Evolutionary conservation across 1,140 invertebrate genomes (phyloP).

Genomic region (Rhyacophila brunnea): DNA sequence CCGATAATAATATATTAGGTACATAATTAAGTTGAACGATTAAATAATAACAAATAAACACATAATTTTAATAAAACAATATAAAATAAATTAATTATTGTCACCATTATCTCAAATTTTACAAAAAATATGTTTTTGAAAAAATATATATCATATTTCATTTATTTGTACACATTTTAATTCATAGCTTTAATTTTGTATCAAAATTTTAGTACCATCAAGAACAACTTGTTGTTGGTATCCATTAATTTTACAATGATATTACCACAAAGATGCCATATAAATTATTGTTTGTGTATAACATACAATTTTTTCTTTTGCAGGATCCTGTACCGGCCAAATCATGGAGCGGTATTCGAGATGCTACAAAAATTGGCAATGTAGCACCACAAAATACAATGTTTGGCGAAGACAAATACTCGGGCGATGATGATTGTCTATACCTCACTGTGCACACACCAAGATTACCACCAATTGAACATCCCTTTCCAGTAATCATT

Average conservation of each 20-base stretch:
- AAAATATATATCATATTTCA: too few species aligned
- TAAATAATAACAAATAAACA: too few species aligned
- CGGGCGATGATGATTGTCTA: conserved; percentile 64
- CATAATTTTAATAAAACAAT: too few species aligned
- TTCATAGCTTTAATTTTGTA: too few species aligned
- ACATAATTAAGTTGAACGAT: too few species aligned
- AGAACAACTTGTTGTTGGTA: too few species aligned
- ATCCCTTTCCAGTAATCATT: conserved; percentile 38
- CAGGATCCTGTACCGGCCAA: conserved; percentile 42
- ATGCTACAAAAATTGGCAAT: conserved; percentile 41
- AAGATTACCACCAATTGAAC: conserved; percentile 30
- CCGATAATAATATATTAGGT: too few species aligned
- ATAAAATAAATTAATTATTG: not conserved
- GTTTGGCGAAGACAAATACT: not conserved
- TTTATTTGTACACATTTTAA: too few species aligned
- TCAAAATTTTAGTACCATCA: too few species aligned
- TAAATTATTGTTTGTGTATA: too few species aligned
- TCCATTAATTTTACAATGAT: not conserved
- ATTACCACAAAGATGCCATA: too few species aligned
- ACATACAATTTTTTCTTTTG: too few species aligned
- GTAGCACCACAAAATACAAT: not conserved
- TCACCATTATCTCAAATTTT: not conserved
- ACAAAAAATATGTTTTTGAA: not conserved
- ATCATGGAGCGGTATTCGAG: conserved; percentile 41
- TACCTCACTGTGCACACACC: conserved; percentile 65